Evolutionary conservation across 2,113 vertebrate genomes (phyloP), one percentile per base, ranked within the genome.

Genomic region (Melanerpes aurifrons): DNA sequence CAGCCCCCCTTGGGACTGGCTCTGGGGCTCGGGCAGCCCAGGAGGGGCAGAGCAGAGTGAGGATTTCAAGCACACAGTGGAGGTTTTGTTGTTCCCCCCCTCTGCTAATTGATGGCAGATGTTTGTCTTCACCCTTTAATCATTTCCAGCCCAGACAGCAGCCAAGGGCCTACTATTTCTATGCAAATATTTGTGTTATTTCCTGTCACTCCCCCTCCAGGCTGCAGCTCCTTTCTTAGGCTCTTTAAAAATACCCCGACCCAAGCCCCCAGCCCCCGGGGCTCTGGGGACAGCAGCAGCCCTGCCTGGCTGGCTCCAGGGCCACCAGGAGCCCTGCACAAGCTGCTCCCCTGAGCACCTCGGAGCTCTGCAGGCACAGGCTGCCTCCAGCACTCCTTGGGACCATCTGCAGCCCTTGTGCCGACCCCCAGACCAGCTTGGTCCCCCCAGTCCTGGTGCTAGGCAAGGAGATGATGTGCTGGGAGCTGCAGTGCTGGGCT

Each of bases 61-160:
- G 26, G 5, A 84, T 62, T 90, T 87, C 92, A 47, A 95, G 71
- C 2, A 67, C 85, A 91, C 86, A 86, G 66, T 68, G 88, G 93
- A 95, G 95, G 47, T 94, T 97, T 95, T 95, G 92, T 93, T 95
- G 89, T 96, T 91, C 96, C 94, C 94, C 85, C 90, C 87, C 92
- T 86, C 76, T 89, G 89, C 90, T 97, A 97, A 97, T 97, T 96
- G 93, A 95, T 93, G 95, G 92, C 97, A 98, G 97, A 97, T 97
- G 97, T 91, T 95, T 86, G 86, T 95, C 96, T 93, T 92, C 91
- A 91, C 93, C 92, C 74, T 92, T 94, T 97, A 98, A 97, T 97
- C 87, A 95, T 93, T 97, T 97, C 97, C 97, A 98, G 97, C 80
- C 40, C 40, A 6, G 72, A 93, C 89, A 66, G 86, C 94, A 93